A percentile compares a stretch with the other conserved stretches of the same genome.
phyloP scores from a whole-genome alignment of 2,888 invertebrate species.

The Artemia sp. region DNA sequence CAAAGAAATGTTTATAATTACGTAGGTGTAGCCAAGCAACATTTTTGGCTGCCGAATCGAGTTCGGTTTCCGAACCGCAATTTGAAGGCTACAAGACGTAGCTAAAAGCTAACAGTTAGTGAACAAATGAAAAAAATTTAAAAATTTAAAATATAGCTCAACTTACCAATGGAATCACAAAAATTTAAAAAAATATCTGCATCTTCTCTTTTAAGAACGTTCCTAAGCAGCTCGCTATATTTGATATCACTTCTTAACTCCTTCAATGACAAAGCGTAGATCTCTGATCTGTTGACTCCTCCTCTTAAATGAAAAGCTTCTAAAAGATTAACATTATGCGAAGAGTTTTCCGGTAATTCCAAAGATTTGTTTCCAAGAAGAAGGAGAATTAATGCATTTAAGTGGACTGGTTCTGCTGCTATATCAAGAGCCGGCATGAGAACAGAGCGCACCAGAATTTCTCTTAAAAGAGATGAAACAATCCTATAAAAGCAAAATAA shows the following conservation, averaged over 20 bases:
- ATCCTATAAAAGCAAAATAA: not conserved
- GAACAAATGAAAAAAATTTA: no score
- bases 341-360: not conserved
- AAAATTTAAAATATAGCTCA: no score
- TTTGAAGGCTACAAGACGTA: no score
- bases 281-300: not conserved
- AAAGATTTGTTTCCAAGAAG: not conserved
- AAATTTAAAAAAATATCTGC: not conserved
- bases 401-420: not conserved
- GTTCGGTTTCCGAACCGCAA: no score
- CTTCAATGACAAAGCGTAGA: not conserved
- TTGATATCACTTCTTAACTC: not conserved
- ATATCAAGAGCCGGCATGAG: not conserved
- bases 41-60: no score
- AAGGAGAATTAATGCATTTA: not conserved
- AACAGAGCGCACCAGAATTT: not conserved
- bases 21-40: no score
- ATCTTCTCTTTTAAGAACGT: not conserved
- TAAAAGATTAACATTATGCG: not conserved
- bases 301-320: not conserved
- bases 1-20: no score
- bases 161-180: not conserved
- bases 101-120: no score
- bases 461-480: conserved; percentile 4
- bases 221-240: not conserved